Evolutionary conservation across 2,888 invertebrate species (phyloP).

Genomic region (Griposia aprilina): DNA sequence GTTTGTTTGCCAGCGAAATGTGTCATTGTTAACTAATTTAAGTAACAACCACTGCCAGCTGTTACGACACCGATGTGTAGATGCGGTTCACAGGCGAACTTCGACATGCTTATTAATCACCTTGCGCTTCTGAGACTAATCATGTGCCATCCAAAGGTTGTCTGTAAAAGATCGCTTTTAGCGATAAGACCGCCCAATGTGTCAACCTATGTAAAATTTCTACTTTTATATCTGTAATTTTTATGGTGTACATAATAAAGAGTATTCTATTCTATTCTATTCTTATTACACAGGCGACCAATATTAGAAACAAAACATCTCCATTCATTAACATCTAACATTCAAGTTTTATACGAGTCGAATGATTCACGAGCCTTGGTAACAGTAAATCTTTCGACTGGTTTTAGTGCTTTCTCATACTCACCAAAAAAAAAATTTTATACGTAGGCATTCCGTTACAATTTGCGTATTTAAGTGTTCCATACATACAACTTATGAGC

Average conservation of each 20-base stretch:
- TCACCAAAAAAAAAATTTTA: constrained; percentile 61
- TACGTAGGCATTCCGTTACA: constrained; percentile 38
- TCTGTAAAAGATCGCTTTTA: no score
- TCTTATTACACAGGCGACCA: constrained; percentile 3
- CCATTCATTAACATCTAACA: constrained; percentile 53
- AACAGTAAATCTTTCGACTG: constrained; percentile 78
- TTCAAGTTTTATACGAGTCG: constrained; percentile 72
- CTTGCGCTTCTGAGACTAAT: constrained; percentile 42
- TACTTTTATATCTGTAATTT: no score
- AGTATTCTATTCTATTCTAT: no score
- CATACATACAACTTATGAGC: constrained; percentile 36
- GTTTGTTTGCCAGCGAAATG: constrained; percentile 91
- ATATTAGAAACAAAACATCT: constrained; percentile 21
- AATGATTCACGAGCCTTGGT: constrained; percentile 79
- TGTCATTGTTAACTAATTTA: constrained; percentile 91
- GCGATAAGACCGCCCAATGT: no score
- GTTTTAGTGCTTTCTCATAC: constrained; percentile 77
- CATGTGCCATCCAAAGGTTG: no score
- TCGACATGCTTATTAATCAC: constrained; percentile 75
- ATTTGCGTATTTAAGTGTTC: constrained; percentile 41
- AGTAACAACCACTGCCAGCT: constrained; percentile 89
- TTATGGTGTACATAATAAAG: no score
- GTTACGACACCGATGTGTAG: constrained; percentile 82
- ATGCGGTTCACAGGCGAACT: constrained; percentile 74
- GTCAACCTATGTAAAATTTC: no score